These are phyloP conservation scores for Chrysina gloriosa DNA, from an alignment of 2,888 invertebrate species.

Conservation along the genomic window DNA sequence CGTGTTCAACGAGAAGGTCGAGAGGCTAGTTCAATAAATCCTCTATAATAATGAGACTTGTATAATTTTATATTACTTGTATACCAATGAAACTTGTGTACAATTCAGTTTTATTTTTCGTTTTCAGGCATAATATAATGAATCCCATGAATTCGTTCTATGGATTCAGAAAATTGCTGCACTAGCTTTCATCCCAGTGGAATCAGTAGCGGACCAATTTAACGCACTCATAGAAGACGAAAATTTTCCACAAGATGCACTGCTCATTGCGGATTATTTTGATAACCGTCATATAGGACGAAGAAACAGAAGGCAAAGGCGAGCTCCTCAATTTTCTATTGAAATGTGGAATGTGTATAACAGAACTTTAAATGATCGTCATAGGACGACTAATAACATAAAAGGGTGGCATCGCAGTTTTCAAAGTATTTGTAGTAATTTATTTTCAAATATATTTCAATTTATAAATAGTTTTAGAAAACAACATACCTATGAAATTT, in stretches of 20 bases:
- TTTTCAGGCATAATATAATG: not conserved
- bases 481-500: constrained; percentile 26
- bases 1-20: constrained; percentile 27
- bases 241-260: constrained; percentile 29
- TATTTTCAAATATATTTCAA: constrained; percentile 16
- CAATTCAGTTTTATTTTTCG: constrained; percentile 16
- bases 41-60: no score
- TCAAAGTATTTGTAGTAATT: constrained; percentile 9
- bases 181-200: constrained; percentile 36
- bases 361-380: constrained; percentile 24
- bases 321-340: constrained; percentile 22
- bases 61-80: not conserved
- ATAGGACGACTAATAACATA: constrained; percentile 16
- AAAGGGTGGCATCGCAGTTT: constrained; percentile 25
- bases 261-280: constrained; percentile 18
- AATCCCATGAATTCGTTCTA: constrained; percentile 16
- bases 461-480: constrained; percentile 14
- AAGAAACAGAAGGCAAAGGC: constrained; percentile 29
- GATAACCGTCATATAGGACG: constrained; percentile 16
- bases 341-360: constrained; percentile 23
- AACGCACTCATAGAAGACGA: constrained; percentile 31
- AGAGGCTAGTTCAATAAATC: no score
- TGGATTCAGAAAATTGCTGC: constrained; percentile 29
- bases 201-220: constrained; percentile 38
- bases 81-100: constrained; percentile 9